A percentile compares a stretch with the other conserved stretches of the same genome.
These are phyloP conservation scores for Danio aesculapii DNA, from an alignment of 2,797 vertebrate genomes.

Conservation along the genomic window DNA sequence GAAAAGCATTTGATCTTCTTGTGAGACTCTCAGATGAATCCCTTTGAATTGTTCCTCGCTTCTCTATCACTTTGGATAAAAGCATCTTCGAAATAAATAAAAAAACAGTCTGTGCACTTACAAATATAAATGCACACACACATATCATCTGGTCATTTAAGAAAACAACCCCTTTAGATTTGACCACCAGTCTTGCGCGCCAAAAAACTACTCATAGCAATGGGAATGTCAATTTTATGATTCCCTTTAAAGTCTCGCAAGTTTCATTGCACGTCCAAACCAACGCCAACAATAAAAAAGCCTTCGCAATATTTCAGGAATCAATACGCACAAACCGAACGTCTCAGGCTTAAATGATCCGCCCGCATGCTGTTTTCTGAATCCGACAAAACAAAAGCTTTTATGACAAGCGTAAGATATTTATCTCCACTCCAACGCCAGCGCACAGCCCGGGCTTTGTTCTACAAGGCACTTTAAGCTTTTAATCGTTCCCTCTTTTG, in stretches of 20 bases:
- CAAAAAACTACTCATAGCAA: slow-evolving; percentile 24
- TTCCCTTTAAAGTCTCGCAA: not conserved
- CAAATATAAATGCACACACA: not conserved
- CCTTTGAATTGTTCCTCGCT: not conserved
- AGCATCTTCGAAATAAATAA: slow-evolving; percentile 2
- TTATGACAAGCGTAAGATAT: slow-evolving; percentile 45
- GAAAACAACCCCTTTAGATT: not conserved
- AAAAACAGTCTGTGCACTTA: too few relatives aligned
- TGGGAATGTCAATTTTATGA: slow-evolving; percentile 3
- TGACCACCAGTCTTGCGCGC: slow-evolving; percentile 1
- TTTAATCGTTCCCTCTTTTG: slow-evolving; percentile 50
- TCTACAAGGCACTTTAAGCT: slow-evolving; percentile 52
- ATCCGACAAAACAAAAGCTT: slow-evolving; percentile 38
- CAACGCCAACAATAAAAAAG: not conserved
- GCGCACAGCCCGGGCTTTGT: slow-evolving; percentile 48
- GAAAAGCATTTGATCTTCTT: too few relatives aligned
- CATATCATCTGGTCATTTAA: too few relatives aligned
- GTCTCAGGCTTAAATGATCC: slow-evolving; percentile 22
- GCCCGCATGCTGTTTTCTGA: slow-evolving; percentile 26
- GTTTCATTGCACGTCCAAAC: not conserved
- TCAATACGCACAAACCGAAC: slow-evolving; percentile 35
- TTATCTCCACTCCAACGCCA: slow-evolving; percentile 41
- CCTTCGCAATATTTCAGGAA: slow-evolving; percentile 6
- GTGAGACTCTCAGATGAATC: not conserved
- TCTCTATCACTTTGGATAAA: not conserved